These are phyloP conservation scores for Micromussa lordhowensis DNA, from an alignment of 92 coral and sea anemone species.

Conservation along the genomic window DNA sequence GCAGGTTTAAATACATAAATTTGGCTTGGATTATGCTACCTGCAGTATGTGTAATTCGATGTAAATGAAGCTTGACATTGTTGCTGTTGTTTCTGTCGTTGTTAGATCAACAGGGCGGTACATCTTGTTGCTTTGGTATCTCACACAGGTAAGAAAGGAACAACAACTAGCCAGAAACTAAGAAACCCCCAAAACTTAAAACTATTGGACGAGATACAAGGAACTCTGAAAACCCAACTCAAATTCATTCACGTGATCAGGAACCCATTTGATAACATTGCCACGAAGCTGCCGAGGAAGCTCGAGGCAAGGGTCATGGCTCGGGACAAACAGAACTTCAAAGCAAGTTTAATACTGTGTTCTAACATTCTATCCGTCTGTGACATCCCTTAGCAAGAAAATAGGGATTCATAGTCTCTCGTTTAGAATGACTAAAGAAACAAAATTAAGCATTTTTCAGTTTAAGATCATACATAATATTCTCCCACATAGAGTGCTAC, in stretches of 20 bases:
- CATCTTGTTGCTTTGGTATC: background rate
- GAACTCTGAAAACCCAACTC: background rate
- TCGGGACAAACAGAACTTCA: background rate
- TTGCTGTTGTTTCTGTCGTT: background rate
- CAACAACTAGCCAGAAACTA: background rate
- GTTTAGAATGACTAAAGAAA: too few species aligned
- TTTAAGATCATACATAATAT: too few species aligned
- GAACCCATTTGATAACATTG: slow-evolving; percentile 48
- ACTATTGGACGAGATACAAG: slow-evolving; percentile 13
- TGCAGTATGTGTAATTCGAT: too few species aligned
- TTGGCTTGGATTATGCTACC: too few species aligned
- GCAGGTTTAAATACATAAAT: too few species aligned
- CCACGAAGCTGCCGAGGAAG: slow-evolving; percentile 19
- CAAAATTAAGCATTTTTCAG: too few species aligned
- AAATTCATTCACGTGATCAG: slow-evolving; percentile 40
- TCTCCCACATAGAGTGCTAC: too few species aligned
- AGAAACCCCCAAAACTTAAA: background rate
- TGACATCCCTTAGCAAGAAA: background rate
- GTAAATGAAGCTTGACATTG: background rate
- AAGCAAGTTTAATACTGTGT: background rate
- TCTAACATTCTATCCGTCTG: background rate
- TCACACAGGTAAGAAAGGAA: slow-evolving; percentile 29
- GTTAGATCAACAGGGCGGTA: background rate
- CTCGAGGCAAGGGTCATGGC: background rate
- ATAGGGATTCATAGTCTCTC: too few species aligned